Conservation (phyloP, 2,113 vertebrate species). For the Paratilapia polleni region DNA sequence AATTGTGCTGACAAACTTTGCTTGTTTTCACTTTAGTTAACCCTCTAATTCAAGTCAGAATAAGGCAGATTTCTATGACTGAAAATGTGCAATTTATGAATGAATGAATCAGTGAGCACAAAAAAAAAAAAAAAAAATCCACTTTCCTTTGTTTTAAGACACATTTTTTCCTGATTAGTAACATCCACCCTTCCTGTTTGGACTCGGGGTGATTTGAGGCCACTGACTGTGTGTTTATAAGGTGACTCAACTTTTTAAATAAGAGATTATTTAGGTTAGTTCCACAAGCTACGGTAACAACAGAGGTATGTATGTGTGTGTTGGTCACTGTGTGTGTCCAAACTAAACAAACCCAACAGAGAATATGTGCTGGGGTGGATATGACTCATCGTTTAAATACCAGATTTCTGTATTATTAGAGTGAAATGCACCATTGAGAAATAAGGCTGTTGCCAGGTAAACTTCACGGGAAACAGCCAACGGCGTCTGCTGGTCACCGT, state of each 20-base stretch:
- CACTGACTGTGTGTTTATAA: conserved; percentile 28
- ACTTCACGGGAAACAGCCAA: conserved; percentile 11
- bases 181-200: conserved; percentile 30
- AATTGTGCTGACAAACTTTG: background rate
- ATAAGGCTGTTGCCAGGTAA: conserved; percentile 13
- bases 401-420: conserved; percentile 17
- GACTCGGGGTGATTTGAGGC: conserved; percentile 26
- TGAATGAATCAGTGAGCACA: conserved; percentile 1
- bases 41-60: too few species aligned
- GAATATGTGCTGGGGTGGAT: conserved; percentile 7
- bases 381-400: conserved; percentile 35
- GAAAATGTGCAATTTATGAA: conserved; percentile 5
- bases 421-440: conserved; percentile 20
- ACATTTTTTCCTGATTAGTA: conserved; percentile 17
- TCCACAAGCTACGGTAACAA: conserved; percentile 18
- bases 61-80: background rate
- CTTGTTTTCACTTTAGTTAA: background rate
- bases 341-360: conserved; percentile 28
- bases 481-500: background rate
- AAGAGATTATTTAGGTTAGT: conserved; percentile 29
- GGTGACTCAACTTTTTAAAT: conserved; percentile 55
- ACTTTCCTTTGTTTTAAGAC: conserved; percentile 3
- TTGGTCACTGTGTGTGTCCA: conserved; percentile 18
- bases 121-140: background rate
- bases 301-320: conserved; percentile 14